A percentile compares a stretch with the other conserved stretches of the same genome.
Evolutionary conservation across 2,888 invertebrate genomes (phyloP).

Genomic region (Lepidocyrtoides sp.): DNA sequence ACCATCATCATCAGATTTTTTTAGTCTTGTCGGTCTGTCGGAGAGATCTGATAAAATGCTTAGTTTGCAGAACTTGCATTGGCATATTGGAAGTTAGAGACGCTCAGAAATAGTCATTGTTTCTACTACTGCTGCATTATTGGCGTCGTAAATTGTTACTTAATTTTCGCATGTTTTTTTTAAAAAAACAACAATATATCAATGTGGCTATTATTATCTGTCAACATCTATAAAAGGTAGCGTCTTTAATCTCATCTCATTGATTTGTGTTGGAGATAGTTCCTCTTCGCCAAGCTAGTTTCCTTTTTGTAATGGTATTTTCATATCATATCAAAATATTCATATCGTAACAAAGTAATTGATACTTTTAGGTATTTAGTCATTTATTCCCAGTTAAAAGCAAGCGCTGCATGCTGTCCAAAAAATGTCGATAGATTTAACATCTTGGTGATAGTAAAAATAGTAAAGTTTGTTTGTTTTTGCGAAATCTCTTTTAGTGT

Average conservation of each 20-base stretch:
- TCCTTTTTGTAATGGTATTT: neutral
- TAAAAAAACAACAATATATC: neutral
- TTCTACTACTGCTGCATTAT: neutral
- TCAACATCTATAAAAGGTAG: neutral
- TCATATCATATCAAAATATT: no score
- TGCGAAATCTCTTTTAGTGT: no score
- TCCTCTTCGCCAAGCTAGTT: conserved; percentile 9
- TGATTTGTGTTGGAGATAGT: conserved; percentile 24
- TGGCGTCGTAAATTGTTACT: neutral
- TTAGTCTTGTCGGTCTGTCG: neutral
- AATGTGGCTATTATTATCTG: neutral
- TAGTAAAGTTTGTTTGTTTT: no score
- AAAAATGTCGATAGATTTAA: no score
- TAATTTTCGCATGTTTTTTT: neutral
- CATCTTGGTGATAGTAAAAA: no score
- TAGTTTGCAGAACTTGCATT: neutral
- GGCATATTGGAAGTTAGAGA: neutral
- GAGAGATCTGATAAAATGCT: conserved; percentile 23
- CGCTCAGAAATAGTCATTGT: neutral
- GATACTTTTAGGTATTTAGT: no score
- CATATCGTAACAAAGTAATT: no score
- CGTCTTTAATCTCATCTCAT: neutral
- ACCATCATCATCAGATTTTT: neutral
- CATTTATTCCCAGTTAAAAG: no score
- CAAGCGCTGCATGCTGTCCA: no score